These are phyloP conservation scores for Eurois occulta DNA, from an alignment of 2,888 invertebrate genomes.

Conservation along the genomic window DNA sequence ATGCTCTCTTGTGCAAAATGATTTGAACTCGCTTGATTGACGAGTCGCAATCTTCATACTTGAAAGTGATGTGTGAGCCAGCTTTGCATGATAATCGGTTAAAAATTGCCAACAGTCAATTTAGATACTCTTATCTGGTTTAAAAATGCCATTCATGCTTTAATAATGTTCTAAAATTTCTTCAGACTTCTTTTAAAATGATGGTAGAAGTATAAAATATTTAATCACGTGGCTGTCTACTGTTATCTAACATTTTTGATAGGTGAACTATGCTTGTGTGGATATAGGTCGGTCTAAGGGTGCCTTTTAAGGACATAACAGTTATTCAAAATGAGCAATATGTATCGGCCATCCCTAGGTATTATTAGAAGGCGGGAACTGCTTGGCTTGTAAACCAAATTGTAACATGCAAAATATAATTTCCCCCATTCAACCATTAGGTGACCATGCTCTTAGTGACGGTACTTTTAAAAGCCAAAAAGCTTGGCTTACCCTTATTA, in stretches of 20 bases:
- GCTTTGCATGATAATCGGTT: not conserved
- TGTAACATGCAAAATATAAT: not conserved
- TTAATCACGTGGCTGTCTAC: not conserved
- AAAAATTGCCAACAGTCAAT: not conserved
- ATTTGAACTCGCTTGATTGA: slow-evolving; percentile 36
- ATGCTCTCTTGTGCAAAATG: slow-evolving; percentile 37
- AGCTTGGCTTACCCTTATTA: too few species aligned
- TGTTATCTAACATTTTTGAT: not conserved
- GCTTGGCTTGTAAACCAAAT: not conserved
- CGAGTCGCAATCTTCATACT: slow-evolving; percentile 22
- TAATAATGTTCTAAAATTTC: not conserved
- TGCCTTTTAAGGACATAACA: too few species aligned
- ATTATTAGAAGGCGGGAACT: too few species aligned
- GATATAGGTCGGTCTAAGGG: not conserved
- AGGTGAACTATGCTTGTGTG: not conserved
- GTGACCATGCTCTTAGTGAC: not conserved
- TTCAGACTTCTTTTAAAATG: not conserved
- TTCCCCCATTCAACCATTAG: not conserved
- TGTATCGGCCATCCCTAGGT: not conserved
- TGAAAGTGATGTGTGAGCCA: not conserved
- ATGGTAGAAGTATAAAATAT: not conserved
- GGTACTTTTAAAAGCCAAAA: too few species aligned
- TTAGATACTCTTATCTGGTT: not conserved
- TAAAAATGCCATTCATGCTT: not conserved
- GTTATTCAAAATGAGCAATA: not conserved